A percentile compares a stretch with the other conserved stretches of the same genome.
phyloP scores from a whole-genome alignment of 2,888 invertebrate genomes.

The Tenthredo livida region DNA sequence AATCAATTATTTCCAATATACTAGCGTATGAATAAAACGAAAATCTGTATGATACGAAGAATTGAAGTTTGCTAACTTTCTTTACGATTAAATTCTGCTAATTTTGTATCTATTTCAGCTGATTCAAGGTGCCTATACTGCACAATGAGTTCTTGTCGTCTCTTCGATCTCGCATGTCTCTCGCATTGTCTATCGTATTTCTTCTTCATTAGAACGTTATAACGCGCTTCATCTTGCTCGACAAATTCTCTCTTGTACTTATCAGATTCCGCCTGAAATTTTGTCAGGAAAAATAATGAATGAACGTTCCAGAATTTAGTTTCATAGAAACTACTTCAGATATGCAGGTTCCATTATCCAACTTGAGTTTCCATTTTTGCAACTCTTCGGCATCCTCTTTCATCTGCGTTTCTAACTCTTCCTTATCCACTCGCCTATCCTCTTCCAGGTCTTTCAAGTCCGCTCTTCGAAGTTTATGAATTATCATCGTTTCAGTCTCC shows the following conservation, averaged over 20 bases:
- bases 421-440: neutral
- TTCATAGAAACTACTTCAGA: neutral
- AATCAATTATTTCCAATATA: slow-evolving; percentile 6
- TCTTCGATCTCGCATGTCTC: slow-evolving; percentile 13
- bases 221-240: slow-evolving; percentile 20
- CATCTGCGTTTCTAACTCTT: slow-evolving; percentile 2
- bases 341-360: neutral
- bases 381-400: slow-evolving; percentile 27
- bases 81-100: neutral
- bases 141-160: neutral
- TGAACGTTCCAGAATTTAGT: neutral
- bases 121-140: neutral
- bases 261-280: slow-evolving; percentile 7
- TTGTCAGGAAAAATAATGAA: neutral
- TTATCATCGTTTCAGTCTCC: slow-evolving; percentile 15
- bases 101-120: slow-evolving; percentile 11
- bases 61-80: neutral
- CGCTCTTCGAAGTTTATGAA: neutral
- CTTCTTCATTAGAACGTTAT: neutral
- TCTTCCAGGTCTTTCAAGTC: slow-evolving; percentile 28
- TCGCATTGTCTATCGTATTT: slow-evolving; percentile 11
- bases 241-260: slow-evolving; percentile 24
- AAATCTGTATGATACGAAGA: neutral
- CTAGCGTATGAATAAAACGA: neutral
- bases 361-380: neutral